Percentiles rank a stretch among this genome's conserved stretches.
Evolutionary conservation across 35 echinoderm and acorn worm genomes (phyloP).

Genomic region (Hemicentrotus pulcherrimus): DNA sequence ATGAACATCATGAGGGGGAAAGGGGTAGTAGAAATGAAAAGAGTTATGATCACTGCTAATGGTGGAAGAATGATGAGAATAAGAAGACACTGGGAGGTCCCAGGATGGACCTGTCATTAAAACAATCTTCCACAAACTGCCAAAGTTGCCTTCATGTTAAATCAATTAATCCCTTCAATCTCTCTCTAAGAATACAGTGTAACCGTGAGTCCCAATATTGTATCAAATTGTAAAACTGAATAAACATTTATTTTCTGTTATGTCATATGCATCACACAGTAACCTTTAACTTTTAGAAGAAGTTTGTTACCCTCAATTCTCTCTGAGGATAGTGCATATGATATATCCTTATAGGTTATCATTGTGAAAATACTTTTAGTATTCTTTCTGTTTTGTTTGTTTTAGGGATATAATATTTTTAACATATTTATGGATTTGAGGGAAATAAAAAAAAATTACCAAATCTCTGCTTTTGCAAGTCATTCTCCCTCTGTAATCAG

Average conservation of each 20-base stretch:
- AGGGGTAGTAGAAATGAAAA: neutral
- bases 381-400: too few species aligned
- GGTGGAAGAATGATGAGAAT: neutral
- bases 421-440: neutral
- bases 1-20: neutral
- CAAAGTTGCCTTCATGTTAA: neutral
- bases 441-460: neutral
- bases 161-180: neutral
- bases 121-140: neutral
- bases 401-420: too few species aligned
- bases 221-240: neutral
- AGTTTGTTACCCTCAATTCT: neutral
- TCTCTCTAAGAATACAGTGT: neutral
- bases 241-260: neutral
- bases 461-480: neutral
- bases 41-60: neutral
- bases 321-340: neutral
- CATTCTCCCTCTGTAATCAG: neutral
- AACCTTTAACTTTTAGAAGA: neutral
- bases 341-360: too few species aligned
- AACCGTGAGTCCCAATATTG: neutral
- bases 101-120: neutral
- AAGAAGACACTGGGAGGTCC: neutral
- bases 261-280: neutral
- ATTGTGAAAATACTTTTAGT: too few species aligned